Evolutionary conservation across 1,140 invertebrate species (phyloP).

Genomic region (Pseudoatta argentina): DNA sequence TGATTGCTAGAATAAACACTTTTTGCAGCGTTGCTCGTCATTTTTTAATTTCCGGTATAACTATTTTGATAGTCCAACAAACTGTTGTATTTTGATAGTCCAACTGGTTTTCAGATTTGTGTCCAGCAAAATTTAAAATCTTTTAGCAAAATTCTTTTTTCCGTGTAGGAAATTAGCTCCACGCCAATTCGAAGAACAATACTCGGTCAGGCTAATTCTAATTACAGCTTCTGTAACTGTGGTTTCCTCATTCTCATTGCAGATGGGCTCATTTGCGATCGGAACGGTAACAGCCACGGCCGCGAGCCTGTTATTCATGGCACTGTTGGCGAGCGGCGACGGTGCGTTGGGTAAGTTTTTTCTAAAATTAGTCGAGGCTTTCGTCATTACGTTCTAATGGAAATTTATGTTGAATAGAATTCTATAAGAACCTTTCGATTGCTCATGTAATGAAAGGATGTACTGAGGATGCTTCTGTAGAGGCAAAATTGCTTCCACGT

Average conservation of each 20-base stretch:
- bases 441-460: neutral
- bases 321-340: conserved; percentile 78
- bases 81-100: too few relatives aligned
- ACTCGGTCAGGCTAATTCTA: conserved; percentile 31
- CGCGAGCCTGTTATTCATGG: conserved; percentile 73
- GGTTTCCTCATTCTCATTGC: conserved; percentile 77
- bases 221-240: conserved; percentile 71
- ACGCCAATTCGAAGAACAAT: conserved; percentile 20
- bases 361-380: conserved; percentile 29
- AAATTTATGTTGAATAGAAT: neutral
- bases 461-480: neutral
- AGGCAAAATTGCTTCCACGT: conserved; percentile 55
- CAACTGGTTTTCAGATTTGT: too few relatives aligned
- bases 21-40: too few relatives aligned
- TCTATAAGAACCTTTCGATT: neutral
- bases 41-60: too few relatives aligned
- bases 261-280: conserved; percentile 83
- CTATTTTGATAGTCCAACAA: too few relatives aligned
- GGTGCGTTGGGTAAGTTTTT: conserved; percentile 80
- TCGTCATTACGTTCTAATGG: neutral
- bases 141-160: too few relatives aligned
- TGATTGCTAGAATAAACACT: too few relatives aligned
- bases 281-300: conserved; percentile 73
- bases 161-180: neutral
- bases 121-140: too few relatives aligned